Base-by-base conservation (phyloP, 2,797 vertebrate species). In the Anniella stebbinsi region DNA sequence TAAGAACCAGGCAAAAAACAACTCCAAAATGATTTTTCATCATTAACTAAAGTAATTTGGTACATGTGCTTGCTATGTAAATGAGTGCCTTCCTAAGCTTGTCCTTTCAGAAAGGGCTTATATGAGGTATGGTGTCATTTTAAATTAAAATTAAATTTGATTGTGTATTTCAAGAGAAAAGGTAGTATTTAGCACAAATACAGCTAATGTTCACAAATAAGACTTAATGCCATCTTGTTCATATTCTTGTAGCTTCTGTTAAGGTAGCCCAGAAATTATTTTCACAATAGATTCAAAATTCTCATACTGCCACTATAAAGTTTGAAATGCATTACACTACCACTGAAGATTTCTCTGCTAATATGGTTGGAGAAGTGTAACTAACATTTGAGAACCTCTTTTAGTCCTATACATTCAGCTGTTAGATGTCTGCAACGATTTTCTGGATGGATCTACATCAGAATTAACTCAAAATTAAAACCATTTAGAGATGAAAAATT, bases 61-160 rank as follows among this genome's bases (percentile, higher is more conserved):
- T 86, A 25, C 0, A 0, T 87, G 28, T 75, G 12, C 23, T 91
- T 91, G 89, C 66, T 88, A 57, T 84, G 2, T 88, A 57, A 12
- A 60, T 36, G 60, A 89, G 95, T 95, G 93, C 93, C 94, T 93
- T 95, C 94, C 93, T 92, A 78, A 93, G 89, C 69, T 93, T 91
- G 21, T 91, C 89, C 45, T 92, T 90, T 72, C 86, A 91, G 36
- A 15, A 38, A 89, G 90, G 91, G 90, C 30, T 92, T 87, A 72
- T 17, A 0, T 63, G 78, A 86, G 87, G 67, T 70, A 54, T 84
- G 90, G 90, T 88, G 72, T 93, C 93, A 89, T 73, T 89, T 92
- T 77, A 90, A 89, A 72, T 89, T 81, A 86, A 87, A 75, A 76
- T 81, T 92, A 90, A 48, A 48, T 8, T 48, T 51, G 88, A 92